Evolutionary conservation across 2,888 invertebrate species (phyloP), one percentile per base, ranked within the genome.

Genomic region (Lepidochrysops patricia): DNA sequence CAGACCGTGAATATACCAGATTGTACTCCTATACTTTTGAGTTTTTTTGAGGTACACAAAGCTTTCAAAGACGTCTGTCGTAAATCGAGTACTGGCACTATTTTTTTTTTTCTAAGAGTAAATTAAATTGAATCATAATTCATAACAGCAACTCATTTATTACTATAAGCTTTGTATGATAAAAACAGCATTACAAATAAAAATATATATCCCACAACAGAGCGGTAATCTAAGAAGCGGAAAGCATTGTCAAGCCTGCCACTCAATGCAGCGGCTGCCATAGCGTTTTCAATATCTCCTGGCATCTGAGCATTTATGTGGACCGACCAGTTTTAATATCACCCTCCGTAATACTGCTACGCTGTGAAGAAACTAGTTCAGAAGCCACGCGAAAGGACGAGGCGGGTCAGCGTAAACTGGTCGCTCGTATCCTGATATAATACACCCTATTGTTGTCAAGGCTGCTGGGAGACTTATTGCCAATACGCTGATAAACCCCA

Each of bases 251-350:
- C 57, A 57, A 66, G 66, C 66, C 60, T 62, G 61, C 64, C 66
- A 71, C 67, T 72, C 70, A 72, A 70, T 71, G 68, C 69, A 64
- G 29, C 50, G 71, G 75, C 76, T 77, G 66, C 73, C 68, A 67
- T 61, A 64, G 69, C 70, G 74, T 75, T 74, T 77, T 69, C 75
- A 79, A 79, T 80, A 77, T 70, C 66, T 62, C 62, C 67, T 68
- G 72, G 73, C 69, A 70, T 73, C 70, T 70, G 67, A 71, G 71
- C 67, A 72, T 76, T 75, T 74, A 74, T 70, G 69, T 70, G 61
- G 65, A 64, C 60, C 62, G 60, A 62, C 79, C 75, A 76, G 61
- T 25, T 12, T 68, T 63, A 67, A 65, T 64, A 64, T 57, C 63
- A 60, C 56, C 58, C 57, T 57, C 59, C 34, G 26, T 58, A 50